Conservation (phyloP, 2,888 invertebrate genomes). For the Euclidia mi region DNA sequence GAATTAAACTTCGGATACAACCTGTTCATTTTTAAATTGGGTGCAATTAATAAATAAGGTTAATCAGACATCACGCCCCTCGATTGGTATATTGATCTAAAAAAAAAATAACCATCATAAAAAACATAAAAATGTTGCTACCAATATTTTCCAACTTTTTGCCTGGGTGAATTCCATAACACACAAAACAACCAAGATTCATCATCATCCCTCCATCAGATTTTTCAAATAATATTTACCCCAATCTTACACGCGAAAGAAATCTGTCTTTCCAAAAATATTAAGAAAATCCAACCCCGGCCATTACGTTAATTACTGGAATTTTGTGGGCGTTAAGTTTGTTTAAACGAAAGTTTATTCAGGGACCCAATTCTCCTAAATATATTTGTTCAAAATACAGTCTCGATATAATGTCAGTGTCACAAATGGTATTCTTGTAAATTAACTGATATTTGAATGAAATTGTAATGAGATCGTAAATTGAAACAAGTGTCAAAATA, state of each 20-base stretch:
- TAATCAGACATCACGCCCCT: no score
- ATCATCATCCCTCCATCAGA: conserved; percentile 1
- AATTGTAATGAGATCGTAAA: no score
- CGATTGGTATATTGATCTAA: no score
- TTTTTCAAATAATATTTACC: conserved; percentile 30
- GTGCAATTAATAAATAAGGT: no score
- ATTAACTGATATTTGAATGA: no score
- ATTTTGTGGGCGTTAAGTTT: conserved; percentile 52
- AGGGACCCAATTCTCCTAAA: no score
- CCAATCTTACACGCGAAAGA: conserved; percentile 26
- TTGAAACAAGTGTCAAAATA: no score
- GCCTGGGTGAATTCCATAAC: not conserved
- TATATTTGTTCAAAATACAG: no score
- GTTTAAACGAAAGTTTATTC: conserved; percentile 42
- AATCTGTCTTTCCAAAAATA: conserved; percentile 42
- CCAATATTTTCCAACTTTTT: conserved; percentile 2
- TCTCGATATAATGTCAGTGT: no score
- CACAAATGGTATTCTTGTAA: no score
- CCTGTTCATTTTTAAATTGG: no score
- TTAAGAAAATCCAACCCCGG: conserved; percentile 47
- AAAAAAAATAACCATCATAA: not conserved
- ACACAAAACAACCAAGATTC: not conserved
- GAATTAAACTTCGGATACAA: no score
- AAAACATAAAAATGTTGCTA: not conserved
- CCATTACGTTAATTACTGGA: conserved; percentile 60